A percentile compares a stretch with the other conserved stretches of the same genome.
Conservation (phyloP, 2,113 vertebrate species). For the Cervus canadensis region DNA sequence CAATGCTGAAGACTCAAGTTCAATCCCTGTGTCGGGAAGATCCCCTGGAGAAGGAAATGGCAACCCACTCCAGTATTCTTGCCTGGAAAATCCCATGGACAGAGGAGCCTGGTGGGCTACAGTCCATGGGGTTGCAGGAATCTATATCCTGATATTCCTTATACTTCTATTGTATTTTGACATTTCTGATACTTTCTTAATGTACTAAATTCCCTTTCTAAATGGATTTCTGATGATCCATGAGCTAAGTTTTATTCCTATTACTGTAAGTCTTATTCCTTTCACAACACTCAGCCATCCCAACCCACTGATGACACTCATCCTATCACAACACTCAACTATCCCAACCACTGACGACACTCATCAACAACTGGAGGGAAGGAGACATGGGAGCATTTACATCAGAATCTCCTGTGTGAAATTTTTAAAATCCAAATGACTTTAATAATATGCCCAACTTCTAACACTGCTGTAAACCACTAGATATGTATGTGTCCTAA, state of each 20-base stretch:
- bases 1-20: too few relatives aligned
- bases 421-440: not conserved
- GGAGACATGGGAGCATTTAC: not conserved
- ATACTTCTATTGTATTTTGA: constrained; percentile 3
- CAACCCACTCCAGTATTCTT: too few relatives aligned
- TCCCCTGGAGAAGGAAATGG: too few relatives aligned
- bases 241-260: not conserved
- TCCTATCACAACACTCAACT: not conserved
- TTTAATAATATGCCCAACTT: not conserved
- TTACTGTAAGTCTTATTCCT: not conserved
- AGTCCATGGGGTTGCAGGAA: not conserved
- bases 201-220: not conserved
- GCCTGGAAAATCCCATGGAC: too few relatives aligned
- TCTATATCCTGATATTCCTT: not conserved
- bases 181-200: not conserved
- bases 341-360: not conserved
- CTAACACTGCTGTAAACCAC: not conserved
- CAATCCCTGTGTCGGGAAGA: too few relatives aligned
- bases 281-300: not conserved
- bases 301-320: not conserved
- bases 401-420: not conserved
- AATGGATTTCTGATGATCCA: not conserved
- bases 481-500: not conserved
- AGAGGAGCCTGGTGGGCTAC: too few relatives aligned
- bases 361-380: not conserved